Percentiles rank a stretch among this genome's conserved stretches.
These are phyloP conservation scores for Coptotermes formosanus DNA, from an alignment of 1,140 invertebrate genomes.

Conservation along the genomic window DNA sequence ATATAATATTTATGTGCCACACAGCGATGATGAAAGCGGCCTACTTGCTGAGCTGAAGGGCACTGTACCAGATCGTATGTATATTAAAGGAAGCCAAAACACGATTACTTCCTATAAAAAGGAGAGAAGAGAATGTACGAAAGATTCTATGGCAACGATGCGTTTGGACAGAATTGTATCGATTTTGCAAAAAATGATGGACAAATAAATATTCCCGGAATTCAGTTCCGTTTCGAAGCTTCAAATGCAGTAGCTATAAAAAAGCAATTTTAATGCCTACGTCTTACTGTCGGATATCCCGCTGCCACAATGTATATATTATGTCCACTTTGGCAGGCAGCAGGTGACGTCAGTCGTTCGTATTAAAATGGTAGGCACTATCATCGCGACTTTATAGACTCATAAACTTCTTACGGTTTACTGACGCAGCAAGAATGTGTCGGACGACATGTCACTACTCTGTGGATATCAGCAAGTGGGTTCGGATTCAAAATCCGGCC, in stretches of 20 bases:
- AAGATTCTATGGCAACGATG: background rate
- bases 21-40: background rate
- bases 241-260: background rate
- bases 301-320: background rate
- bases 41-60: background rate
- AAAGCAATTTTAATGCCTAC: conserved; percentile 3
- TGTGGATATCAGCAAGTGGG: no score
- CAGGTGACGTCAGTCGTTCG: background rate
- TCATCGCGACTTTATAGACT: background rate
- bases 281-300: background rate
- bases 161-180: background rate
- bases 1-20: no score
- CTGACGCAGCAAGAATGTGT: background rate
- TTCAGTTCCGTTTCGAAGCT: background rate
- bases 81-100: background rate
- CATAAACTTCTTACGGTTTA: background rate
- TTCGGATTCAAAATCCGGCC: no score
- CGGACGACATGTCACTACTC: no score
- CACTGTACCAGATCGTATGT: background rate
- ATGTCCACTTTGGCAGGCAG: background rate
- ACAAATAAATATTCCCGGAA: background rate
- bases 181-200: background rate
- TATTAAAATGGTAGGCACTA: background rate
- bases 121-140: background rate
- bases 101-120: background rate